A percentile compares a stretch with the other conserved stretches of the same genome.
Conservation (phyloP, 2,113 vertebrate species). For the Mastomys coucha region DNA sequence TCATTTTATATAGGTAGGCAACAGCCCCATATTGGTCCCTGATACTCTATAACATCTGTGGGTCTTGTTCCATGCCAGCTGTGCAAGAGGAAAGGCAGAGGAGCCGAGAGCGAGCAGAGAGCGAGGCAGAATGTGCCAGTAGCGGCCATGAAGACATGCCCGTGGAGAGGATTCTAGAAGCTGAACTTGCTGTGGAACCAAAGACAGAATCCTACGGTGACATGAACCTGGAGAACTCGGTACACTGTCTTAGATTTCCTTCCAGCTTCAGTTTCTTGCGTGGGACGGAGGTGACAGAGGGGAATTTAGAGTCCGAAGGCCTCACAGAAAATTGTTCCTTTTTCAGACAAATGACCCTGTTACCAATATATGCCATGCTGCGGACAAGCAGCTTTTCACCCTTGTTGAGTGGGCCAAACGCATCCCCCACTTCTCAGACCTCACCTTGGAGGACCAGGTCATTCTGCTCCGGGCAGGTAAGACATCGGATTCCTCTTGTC, state of each 20-base stretch:
- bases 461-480: slow-evolving; percentile 96
- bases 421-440: slow-evolving; percentile 96
- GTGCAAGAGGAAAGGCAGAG: slow-evolving; percentile 98
- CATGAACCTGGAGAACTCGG: slow-evolving; percentile 91
- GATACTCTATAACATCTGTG: neutral
- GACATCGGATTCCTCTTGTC: neutral
- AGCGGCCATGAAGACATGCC: slow-evolving; percentile 95
- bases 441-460: slow-evolving; percentile 96
- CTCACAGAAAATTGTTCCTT: neutral
- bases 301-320: fast-evolving
- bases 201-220: slow-evolving; percentile 94
- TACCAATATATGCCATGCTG: slow-evolving; percentile 97
- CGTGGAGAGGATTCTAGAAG: slow-evolving; percentile 97
- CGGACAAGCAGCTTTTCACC: slow-evolving; percentile 98
- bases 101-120: slow-evolving; percentile 93
- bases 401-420: slow-evolving; percentile 98
- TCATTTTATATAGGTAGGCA: neutral
- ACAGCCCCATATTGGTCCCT: neutral
- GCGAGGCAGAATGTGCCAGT: slow-evolving; percentile 91
- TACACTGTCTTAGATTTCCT: slow-evolving; percentile 75
- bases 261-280: neutral
- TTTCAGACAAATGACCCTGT: slow-evolving; percentile 95
- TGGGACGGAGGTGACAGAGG: neutral
- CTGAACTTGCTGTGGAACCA: slow-evolving; percentile 95
- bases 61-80: slow-evolving; percentile 83